phyloP scores from a whole-genome alignment of 2,888 invertebrate species.

The Eueremaeus valkanovi region DNA sequence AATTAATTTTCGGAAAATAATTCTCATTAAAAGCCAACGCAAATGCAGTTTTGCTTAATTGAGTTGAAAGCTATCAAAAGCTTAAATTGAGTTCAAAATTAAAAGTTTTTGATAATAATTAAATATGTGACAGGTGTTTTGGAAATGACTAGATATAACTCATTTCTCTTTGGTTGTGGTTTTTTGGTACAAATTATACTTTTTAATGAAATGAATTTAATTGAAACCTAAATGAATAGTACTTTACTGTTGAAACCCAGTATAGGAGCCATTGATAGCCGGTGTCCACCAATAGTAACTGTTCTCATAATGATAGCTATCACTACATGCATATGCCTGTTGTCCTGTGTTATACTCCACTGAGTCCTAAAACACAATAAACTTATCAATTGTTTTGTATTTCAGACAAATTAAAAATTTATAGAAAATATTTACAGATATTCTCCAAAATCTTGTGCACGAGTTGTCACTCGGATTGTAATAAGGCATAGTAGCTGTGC shows the following conservation, averaged over 20 bases:
- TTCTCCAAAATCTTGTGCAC: constrained; percentile 5
- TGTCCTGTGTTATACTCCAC: constrained; percentile 7
- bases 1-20: too few relatives aligned
- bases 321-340: background rate
- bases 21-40: too few relatives aligned
- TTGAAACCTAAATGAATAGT: background rate
- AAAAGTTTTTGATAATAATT: too few relatives aligned
- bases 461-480: background rate
- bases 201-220: too few relatives aligned
- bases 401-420: background rate
- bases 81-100: background rate
- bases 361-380: background rate
- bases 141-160: constrained; percentile 5
- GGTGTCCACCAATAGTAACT: constrained; percentile 27
- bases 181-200: background rate
- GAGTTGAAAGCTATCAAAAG: too few relatives aligned
- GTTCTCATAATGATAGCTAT: constrained; percentile 14
- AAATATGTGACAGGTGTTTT: constrained; percentile 12
- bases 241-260: background rate
- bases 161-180: background rate
- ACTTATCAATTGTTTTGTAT: background rate
- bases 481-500: background rate
- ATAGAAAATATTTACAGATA: background rate
- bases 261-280: background rate
- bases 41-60: too few relatives aligned